Percentiles rank a stretch among this genome's conserved stretches.
phyloP scores from a whole-genome alignment of 2,888 invertebrate species.

The Leptinotarsa peninsularis region DNA sequence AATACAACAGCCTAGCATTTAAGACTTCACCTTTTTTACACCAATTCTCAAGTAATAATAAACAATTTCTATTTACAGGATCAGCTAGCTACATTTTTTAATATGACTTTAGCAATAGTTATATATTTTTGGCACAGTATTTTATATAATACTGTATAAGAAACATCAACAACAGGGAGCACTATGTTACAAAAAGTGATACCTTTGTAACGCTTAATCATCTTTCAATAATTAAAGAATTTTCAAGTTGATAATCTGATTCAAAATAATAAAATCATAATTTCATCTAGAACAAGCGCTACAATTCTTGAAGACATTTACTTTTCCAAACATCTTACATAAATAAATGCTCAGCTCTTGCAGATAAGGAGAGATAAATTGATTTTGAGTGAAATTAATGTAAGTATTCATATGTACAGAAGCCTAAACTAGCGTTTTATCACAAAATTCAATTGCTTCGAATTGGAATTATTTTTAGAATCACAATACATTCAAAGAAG shows the following conservation, averaged over 20 bases:
- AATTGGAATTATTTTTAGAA: constrained; percentile 63
- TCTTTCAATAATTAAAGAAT: neutral
- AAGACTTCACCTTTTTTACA: constrained; percentile 57
- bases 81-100: constrained; percentile 40
- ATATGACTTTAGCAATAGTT: constrained; percentile 32
- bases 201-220: neutral
- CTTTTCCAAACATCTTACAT: neutral
- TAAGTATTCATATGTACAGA: constrained; percentile 52
- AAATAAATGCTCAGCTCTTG: constrained; percentile 36
- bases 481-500: constrained; percentile 64
- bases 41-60: constrained; percentile 58
- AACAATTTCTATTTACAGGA: constrained; percentile 57
- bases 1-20: constrained; percentile 65
- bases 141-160: constrained; percentile 54
- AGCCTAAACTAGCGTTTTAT: constrained; percentile 60
- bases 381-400: constrained; percentile 51
- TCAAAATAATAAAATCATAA: neutral
- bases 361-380: constrained; percentile 38
- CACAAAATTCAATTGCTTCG: constrained; percentile 66
- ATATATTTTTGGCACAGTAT: constrained; percentile 62
- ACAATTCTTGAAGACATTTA: neutral
- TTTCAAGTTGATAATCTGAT: neutral
- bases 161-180: constrained; percentile 21
- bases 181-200: neutral
- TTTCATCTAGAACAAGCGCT: neutral